Evolutionary conservation across 2,888 invertebrate species (phyloP), one percentile per base, ranked within the genome.

Genomic region (Orthonychiurus folsomi): DNA sequence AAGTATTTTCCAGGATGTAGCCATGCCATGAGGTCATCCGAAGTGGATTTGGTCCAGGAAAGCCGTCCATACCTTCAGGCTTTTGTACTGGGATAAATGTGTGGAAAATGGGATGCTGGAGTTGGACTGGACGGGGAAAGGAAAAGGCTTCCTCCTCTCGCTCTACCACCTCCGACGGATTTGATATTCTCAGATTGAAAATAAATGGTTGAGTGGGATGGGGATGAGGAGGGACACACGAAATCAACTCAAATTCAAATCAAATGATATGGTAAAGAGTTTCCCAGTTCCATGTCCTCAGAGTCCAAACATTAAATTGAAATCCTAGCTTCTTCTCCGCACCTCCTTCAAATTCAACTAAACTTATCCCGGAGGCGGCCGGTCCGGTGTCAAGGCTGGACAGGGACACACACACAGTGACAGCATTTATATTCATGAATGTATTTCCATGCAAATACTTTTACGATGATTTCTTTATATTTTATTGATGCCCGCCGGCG

Each of bases 131-230:
- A 37, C 37, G 37, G 37, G 15, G 15, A 15, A 37, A 37, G 9
- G 37, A 15, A 9, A 15, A 37, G 37, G 9, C 9, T 5, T 15
- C 15, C 15, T 37, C 15, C 37, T 37, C 37, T 37, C 37, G 37
- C 37, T 15, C n/a, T n/a, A n/a, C n/a, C n/a, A n/a, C n/a, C n/a
- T n/a, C 15, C 37, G 37, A 37, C 37, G 37, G 37, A 37, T 37
- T 37, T 37, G 37, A 37, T 37, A 37, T 37, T 37, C 37, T 37
- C 37, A 37, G 37, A 37, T 37, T 37, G 37, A 37, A 37, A 37
- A 37, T 37, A 37, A 37, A 37, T 37, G 37, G 37, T 37, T 37
- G 37, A 37, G 37, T 37, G 37, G 15, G 37, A 37, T 15, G 5
- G 15, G 37, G 37, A 37, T 5, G 5, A 15, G 15, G 37, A 37